Conservation (phyloP, 2,888 invertebrate species). For the Lacanobia wlatinum region DNA sequence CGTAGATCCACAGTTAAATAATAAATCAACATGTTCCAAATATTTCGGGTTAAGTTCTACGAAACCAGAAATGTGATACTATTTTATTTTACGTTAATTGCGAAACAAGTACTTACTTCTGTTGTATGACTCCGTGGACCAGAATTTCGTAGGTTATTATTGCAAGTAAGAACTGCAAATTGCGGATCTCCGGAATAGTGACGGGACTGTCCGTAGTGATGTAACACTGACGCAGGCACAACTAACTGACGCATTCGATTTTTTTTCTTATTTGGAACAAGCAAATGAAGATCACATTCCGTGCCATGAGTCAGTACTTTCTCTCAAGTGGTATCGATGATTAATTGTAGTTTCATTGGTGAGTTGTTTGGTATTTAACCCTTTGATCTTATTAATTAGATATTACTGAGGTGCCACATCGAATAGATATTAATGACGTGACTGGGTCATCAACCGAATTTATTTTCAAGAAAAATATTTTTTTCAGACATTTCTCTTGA, state of each 20-base stretch:
- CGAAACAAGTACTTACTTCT: conserved; percentile 7
- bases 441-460: neutral
- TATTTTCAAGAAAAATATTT: neutral
- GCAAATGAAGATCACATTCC: conserved; percentile 78
- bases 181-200: conserved; percentile 63
- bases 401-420: conserved; percentile 19
- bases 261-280: conserved; percentile 73
- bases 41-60: conserved; percentile 27
- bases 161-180: conserved; percentile 53
- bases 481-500: no score
- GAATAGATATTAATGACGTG: neutral
- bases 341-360: conserved; percentile 56
- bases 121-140: conserved; percentile 37
- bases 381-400: conserved; percentile 50
- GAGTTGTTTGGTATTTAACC: conserved; percentile 39
- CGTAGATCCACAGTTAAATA: conserved; percentile 28
- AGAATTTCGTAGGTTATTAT: conserved; percentile 56
- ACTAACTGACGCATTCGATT: conserved; percentile 78
- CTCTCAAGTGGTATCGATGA: conserved; percentile 57
- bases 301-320: conserved; percentile 63
- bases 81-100: conserved; percentile 38
- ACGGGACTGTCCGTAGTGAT: conserved; percentile 69
- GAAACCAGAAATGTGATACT: conserved; percentile 25
- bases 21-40: conserved; percentile 39
- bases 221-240: conserved; percentile 79